Percentiles rank a stretch among this genome's conserved stretches.
Conservation (phyloP, 2,113 vertebrate species). For the Anguilla rostrata region DNA sequence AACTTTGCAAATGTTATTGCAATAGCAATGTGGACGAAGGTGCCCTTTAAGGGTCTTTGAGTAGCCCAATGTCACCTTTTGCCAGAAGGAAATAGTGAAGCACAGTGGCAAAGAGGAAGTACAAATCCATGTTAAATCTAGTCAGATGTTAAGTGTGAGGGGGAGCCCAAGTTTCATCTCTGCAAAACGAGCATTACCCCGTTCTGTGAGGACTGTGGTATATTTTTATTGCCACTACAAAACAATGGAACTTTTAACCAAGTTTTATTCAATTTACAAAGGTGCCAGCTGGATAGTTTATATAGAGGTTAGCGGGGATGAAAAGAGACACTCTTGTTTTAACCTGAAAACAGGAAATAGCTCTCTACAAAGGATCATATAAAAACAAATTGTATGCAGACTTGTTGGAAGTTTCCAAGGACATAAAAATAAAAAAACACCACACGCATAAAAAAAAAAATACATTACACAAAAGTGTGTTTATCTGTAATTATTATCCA, state of each 20-base stretch:
- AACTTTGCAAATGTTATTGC: conserved; percentile 56
- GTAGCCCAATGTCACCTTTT: not conserved
- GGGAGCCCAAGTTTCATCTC: not conserved
- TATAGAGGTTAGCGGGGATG: conserved; percentile 22
- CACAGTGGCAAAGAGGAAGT: not conserved
- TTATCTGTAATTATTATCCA: conserved; percentile 12
- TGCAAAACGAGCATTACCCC: not conserved
- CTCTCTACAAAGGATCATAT: conserved; percentile 19
- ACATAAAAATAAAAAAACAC: not conserved
- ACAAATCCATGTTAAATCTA: not conserved
- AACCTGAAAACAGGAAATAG: conserved; percentile 10
- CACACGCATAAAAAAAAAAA: not conserved
- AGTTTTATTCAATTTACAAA: conserved; percentile 32
- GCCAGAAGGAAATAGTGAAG: not conserved
- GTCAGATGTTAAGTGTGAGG: not conserved
- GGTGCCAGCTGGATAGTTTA: conserved; percentile 27
- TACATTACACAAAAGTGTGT: not conserved
- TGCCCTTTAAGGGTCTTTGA: not conserved
- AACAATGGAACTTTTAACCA: conserved; percentile 18
- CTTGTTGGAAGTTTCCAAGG: conserved; percentile 5
- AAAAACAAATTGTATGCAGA: conserved; percentile 2
- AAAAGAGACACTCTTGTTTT: conserved; percentile 20
- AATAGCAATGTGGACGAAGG: conserved; percentile 35
- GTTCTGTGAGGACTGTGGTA: not conserved
- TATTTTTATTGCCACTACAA: conserved; percentile 4